A percentile compares a stretch with the other conserved stretches of the same genome.
phyloP scores from a whole-genome alignment of 2,113 vertebrate genomes.

The Osmerus mordax region DNA sequence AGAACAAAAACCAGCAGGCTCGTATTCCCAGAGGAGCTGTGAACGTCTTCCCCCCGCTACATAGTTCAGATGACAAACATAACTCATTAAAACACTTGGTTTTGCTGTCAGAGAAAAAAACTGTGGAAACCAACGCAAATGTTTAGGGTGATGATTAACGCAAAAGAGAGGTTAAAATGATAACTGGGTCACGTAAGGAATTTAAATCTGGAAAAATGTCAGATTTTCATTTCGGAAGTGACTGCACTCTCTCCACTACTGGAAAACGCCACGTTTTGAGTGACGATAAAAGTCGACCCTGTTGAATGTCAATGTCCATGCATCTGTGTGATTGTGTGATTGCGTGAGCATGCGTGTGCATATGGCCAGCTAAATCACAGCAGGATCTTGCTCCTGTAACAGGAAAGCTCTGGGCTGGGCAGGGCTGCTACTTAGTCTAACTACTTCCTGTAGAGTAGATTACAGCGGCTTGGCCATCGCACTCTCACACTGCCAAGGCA shows the following conservation, averaged over 20 bases:
- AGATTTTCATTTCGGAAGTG: too few relatives aligned
- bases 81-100: slow-evolving; percentile 25
- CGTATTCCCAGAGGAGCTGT: slow-evolving; percentile 32
- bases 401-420: slow-evolving; percentile 75
- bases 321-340: background rate
- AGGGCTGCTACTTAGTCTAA: slow-evolving; percentile 73
- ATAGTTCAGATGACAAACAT: slow-evolving; percentile 41
- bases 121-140: background rate
- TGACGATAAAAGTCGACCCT: background rate
- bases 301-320: background rate
- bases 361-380: slow-evolving; percentile 56
- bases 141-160: too few relatives aligned
- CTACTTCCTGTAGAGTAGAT: slow-evolving; percentile 76
- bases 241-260: too few relatives aligned
- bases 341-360: background rate
- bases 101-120: background rate
- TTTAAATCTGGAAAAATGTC: too few relatives aligned
- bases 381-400: slow-evolving; percentile 62
- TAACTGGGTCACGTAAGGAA: too few relatives aligned
- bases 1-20: slow-evolving; percentile 29
- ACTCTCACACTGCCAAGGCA: slow-evolving; percentile 41
- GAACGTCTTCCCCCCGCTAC: slow-evolving; percentile 11
- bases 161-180: background rate
- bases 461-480: slow-evolving; percentile 41
- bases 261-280: too few relatives aligned